phyloP scores from a whole-genome alignment of 2,113 vertebrate genomes.

The Diphyllodes magnificus region DNA sequence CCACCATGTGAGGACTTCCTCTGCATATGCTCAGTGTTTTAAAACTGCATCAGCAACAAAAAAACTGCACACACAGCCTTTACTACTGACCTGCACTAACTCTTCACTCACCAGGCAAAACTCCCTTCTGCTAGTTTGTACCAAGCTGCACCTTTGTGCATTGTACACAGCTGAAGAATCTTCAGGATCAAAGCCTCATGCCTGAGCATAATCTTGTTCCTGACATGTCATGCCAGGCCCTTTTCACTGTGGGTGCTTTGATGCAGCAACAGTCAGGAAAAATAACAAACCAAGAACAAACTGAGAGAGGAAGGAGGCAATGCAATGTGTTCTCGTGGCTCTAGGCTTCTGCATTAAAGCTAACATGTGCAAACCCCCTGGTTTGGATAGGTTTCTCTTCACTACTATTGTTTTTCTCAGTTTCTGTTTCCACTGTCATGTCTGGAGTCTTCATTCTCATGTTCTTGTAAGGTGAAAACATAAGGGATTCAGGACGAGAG shows the following conservation, averaged over 20 bases:
- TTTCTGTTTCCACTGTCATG: neutral
- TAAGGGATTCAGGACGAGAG: neutral
- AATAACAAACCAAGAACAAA: neutral
- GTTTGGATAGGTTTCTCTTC: constrained; percentile 42
- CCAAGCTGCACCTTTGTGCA: neutral
- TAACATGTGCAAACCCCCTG: neutral
- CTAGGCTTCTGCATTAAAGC: neutral
- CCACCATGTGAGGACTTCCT: neutral
- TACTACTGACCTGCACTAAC: neutral
- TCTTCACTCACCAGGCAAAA: neutral
- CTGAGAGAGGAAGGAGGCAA: neutral
- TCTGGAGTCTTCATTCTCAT: neutral
- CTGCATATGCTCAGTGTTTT: neutral
- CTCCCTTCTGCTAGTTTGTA: neutral
- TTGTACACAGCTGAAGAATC: neutral
- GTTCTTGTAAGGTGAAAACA: neutral
- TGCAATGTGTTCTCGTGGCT: neutral
- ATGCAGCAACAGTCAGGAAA: constrained; percentile 3
- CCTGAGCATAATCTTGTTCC: constrained; percentile 33
- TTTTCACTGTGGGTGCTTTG: constrained; percentile 22
- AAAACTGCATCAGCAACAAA: neutral
- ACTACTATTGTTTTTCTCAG: constrained; percentile 18
- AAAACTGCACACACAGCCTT: neutral
- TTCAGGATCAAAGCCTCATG: constrained; percentile 41
- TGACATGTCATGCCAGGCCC: constrained; percentile 16